Base-by-base conservation (phyloP, 1,140 invertebrate species). In the Sipha flava region DNA sequence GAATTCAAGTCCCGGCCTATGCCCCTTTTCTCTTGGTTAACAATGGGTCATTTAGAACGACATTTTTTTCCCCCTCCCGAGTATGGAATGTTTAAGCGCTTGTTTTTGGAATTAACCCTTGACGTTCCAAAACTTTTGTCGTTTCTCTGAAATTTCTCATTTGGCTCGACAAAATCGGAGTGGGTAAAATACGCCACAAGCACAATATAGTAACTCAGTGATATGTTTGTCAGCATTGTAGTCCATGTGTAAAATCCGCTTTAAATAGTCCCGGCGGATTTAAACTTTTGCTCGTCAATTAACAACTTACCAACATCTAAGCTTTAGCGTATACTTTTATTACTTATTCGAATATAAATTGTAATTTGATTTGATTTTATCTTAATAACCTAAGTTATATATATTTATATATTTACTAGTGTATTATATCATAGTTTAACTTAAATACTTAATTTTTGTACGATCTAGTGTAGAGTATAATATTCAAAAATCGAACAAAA, bases 201-300 rank as follows among this genome's bases (percentile, higher is more conserved):
- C 64, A 43, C 37, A 26, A 12, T n/a, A n/a, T n/a, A n/a, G n/a
- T 16, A 66, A 43, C 64, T 66, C n/a, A 9, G 37, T 66, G 64
- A 66, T 72, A 72, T 52, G 43, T 72, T 72, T 49, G 68, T 72
- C 43, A 72, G 68, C 68, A 72, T 21, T 72, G 40, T 49, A 29
- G 26, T 72, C 68, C 68, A 47, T 72, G 23, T 72, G 66, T 72
- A 31, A 49, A 72, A 49, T 47, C 45, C 47, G 43, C 45, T 72
- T 49, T 72, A 49, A 72, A 72, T 49, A 72, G 47, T 72, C 47
- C 23, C 40, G 31, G n/a, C 43, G 26, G 40, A 72, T 72, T 47
- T 47, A 29, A 72, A 72, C 68, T 47, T 72, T 72, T 12, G 47
- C 9, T 23, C 29, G 40, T 72, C 40, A 49, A 31, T 47, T 72